These are phyloP conservation scores for Morpho deidamia DNA, from an alignment of 2,888 invertebrate genomes.

Conservation along the genomic window DNA sequence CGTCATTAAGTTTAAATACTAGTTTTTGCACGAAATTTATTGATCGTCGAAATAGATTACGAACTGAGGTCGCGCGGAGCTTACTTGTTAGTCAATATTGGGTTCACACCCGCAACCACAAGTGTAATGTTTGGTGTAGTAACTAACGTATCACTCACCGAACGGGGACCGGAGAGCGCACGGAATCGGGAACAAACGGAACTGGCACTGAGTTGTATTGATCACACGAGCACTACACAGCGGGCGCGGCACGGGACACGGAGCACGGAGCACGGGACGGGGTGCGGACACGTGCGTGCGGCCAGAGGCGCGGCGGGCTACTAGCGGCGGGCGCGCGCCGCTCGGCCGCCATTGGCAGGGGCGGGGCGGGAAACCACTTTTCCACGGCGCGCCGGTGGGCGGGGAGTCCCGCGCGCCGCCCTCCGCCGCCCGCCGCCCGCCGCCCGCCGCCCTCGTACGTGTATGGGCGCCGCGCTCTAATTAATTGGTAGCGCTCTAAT, in stretches of 20 bases:
- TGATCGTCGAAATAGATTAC: too few species aligned
- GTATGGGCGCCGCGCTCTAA: conserved; percentile 30
- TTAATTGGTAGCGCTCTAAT: conserved; percentile 39
- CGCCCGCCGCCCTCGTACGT: conserved; percentile 13
- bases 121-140: too few species aligned
- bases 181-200: background rate
- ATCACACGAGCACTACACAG: conserved; percentile 3
- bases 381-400: conserved; percentile 23
- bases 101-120: too few species aligned
- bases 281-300: conserved; percentile 12
- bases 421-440: conserved; percentile 20
- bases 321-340: conserved; percentile 27
- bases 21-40: too few species aligned
- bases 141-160: background rate
- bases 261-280: conserved; percentile 8
- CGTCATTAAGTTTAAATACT: too few species aligned
- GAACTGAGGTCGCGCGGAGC: too few species aligned
- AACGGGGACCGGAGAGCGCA: background rate
- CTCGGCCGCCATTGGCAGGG: conserved; percentile 23
- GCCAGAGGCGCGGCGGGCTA: conserved; percentile 33
- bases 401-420: conserved; percentile 31
- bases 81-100: too few species aligned
- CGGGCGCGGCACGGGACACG: conserved; percentile 9
- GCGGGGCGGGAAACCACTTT: conserved; percentile 25
- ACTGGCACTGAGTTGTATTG: conserved; percentile 3